Conservation (phyloP, 2,888 invertebrate species). For the Euplagia quadripunctaria region DNA sequence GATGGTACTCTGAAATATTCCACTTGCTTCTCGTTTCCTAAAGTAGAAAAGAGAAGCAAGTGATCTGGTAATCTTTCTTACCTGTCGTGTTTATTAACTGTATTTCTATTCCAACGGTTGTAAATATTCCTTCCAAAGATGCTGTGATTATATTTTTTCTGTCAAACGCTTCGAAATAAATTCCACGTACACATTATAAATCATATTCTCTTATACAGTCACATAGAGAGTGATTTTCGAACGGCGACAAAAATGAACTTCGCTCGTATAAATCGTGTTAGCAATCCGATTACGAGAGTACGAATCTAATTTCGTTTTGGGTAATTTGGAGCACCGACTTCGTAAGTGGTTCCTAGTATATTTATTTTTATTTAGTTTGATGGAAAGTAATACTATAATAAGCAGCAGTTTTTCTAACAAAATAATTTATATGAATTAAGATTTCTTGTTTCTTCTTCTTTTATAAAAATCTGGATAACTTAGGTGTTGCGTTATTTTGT, state of each 20-base stretch:
- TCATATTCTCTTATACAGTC: background rate
- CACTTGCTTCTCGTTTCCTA: too few species aligned
- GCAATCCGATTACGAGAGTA: slow-evolving; percentile 26
- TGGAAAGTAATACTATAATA: background rate
- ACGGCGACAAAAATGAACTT: slow-evolving; percentile 25
- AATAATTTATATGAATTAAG: background rate
- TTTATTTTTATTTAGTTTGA: background rate
- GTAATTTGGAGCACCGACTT: slow-evolving; percentile 19
- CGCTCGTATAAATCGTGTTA: slow-evolving; percentile 25
- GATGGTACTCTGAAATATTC: too few species aligned
- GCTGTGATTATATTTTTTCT: background rate
- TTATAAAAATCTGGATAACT: background rate
- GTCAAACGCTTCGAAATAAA: background rate
- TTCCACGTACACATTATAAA: background rate
- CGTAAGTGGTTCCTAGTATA: background rate
- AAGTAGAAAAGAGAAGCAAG: too few species aligned
- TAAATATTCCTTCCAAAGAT: background rate
- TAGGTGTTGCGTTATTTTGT: too few species aligned
- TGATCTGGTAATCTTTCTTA: background rate
- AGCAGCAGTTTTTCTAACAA: background rate
- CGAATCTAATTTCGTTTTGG: slow-evolving; percentile 26
- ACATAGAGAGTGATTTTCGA: slow-evolving; percentile 16
- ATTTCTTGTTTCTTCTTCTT: background rate
- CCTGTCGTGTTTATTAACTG: background rate
- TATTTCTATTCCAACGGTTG: background rate